These are phyloP conservation scores for Sander vitreus DNA, from an alignment of 2,113 vertebrate species.

Conservation along the genomic window DNA sequence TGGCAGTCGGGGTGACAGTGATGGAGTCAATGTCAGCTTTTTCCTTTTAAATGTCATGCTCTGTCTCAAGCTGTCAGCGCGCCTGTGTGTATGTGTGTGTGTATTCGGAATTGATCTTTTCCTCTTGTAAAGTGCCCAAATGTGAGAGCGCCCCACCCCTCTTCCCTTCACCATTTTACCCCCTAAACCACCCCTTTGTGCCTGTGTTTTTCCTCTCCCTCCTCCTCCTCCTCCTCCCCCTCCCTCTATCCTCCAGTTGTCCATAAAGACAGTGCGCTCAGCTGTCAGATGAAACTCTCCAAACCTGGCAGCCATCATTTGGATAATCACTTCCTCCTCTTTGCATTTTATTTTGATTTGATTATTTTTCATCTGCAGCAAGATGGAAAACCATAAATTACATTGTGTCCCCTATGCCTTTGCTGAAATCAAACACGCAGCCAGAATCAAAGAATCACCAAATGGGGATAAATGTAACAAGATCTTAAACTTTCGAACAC, in stretches of 20 bases:
- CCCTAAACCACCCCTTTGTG: slow-evolving; percentile 89
- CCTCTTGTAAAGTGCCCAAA: slow-evolving; percentile 94
- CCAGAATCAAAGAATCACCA: slow-evolving; percentile 70
- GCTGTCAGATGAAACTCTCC: slow-evolving; percentile 81
- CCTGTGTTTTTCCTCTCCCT: slow-evolving; percentile 74
- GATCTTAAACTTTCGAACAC: slow-evolving; percentile 48
- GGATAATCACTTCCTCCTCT: slow-evolving; percentile 81
- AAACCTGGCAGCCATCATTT: slow-evolving; percentile 81
- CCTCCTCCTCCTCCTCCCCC: slow-evolving; percentile 89
- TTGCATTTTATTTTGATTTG: slow-evolving; percentile 84
- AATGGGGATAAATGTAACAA: slow-evolving; percentile 45
- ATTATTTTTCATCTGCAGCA: slow-evolving; percentile 80
- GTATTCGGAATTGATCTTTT: slow-evolving; percentile 94
- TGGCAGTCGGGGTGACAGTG: slow-evolving; percentile 98
- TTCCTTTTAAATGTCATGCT: slow-evolving; percentile 99
- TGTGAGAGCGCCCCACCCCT: slow-evolving; percentile 92
- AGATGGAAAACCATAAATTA: slow-evolving; percentile 82
- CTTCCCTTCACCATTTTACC: slow-evolving; percentile 89
- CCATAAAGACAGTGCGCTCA: slow-evolving; percentile 82
- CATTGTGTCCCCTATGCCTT: slow-evolving; percentile 69
- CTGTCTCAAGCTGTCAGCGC: slow-evolving; percentile 89
- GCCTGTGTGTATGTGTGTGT: slow-evolving; percentile 57
- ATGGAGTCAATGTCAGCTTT: slow-evolving; percentile 99
- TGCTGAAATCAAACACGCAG: slow-evolving; percentile 67
- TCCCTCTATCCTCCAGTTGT: slow-evolving; percentile 71